Conservation (phyloP, 2,888 invertebrate genomes). For the Herminia tarsipennalis region DNA sequence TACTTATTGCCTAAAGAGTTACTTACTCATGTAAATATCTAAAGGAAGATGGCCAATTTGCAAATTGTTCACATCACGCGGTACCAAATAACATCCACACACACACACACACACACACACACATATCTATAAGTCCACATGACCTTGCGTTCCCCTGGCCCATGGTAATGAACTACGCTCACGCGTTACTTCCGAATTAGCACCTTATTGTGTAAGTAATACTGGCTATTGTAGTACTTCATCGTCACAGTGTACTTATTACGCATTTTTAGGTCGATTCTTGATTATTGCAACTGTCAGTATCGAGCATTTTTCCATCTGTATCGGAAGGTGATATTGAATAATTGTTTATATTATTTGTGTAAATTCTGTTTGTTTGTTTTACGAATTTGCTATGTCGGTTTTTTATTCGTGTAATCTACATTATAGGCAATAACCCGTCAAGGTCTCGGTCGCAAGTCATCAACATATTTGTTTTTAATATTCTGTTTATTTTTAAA, state of each 20-base stretch:
- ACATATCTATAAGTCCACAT: constrained; percentile 20
- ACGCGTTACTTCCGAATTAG: constrained; percentile 58
- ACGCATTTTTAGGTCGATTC: constrained; percentile 24
- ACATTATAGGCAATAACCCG: too few species aligned
- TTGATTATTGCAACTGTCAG: constrained; percentile 10
- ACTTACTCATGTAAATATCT: constrained; percentile 1
- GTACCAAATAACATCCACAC: constrained; percentile 26
- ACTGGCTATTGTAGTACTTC: constrained; percentile 28
- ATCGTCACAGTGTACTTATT: constrained; percentile 18
- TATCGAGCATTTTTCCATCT: too few species aligned
- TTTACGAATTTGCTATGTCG: too few species aligned
- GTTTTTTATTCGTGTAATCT: too few species aligned
- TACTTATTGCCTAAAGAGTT: background rate
- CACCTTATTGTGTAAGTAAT: constrained; percentile 53
- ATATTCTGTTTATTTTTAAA: too few species aligned
- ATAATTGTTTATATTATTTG: too few species aligned
- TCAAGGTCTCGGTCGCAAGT: too few species aligned
- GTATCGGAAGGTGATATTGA: constrained; percentile 26
- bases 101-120: too few species aligned
- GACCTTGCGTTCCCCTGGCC: constrained; percentile 55
- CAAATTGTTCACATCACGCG: constrained; percentile 36
- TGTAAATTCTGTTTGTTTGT: background rate
- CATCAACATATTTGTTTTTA: too few species aligned
- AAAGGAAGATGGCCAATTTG: constrained; percentile 30
- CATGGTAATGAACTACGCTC: constrained; percentile 61